Evolutionary conservation across 2,797 vertebrate genomes (phyloP), one percentile per base, ranked within the genome.

Genomic region (Cheirogaleus major): DNA sequence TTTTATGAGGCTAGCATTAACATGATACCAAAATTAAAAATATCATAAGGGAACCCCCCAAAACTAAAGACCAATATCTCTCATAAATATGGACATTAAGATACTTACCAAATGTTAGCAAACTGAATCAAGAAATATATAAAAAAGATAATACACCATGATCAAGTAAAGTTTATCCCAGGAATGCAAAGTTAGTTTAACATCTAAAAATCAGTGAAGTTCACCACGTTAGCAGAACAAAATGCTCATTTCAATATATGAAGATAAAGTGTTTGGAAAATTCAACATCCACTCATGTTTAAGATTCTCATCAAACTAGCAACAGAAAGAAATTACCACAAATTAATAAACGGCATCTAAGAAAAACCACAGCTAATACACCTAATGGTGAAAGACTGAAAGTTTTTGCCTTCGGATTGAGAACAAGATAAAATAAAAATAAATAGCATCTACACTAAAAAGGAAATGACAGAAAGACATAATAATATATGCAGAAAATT

Each of bases 351-450:
- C 50, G 27, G 27, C 83, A 80, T 50, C 52, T 88, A 88, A 81
- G 65, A 78, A 73, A 63, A 88, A 81, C 4, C 76, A 73, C 55
- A 81, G 35, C 73, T 63, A 79, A 52, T 88, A 93, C 12, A 81
- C 15, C 15, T 52, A 81, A 73, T 55, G 67, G 35, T 73, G 35
- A 65, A 78, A 75, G 67, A 63, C 69, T 17, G 35, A 73, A 89
- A 73, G 38, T 17, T 70, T 73, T 89, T 82, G 48, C 57, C 57
- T 38, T 75, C 35, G 69, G 23, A 79, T 22, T 93, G 61, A 2
- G 12, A 86, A 79, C 32, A 89, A 76, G 79, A 89, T 75, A 89
- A 94, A 89, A 67, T 94, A 89, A 89, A 89, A 59, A 89, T 50
- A 76, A 94, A 89, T 41, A 61, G 41, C 32, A 67, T 32, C 11